Evolutionary conservation across 2,888 invertebrate genomes (phyloP), one percentile per base, ranked within the genome.

Genomic region (Drosophila fungiperda): DNA sequence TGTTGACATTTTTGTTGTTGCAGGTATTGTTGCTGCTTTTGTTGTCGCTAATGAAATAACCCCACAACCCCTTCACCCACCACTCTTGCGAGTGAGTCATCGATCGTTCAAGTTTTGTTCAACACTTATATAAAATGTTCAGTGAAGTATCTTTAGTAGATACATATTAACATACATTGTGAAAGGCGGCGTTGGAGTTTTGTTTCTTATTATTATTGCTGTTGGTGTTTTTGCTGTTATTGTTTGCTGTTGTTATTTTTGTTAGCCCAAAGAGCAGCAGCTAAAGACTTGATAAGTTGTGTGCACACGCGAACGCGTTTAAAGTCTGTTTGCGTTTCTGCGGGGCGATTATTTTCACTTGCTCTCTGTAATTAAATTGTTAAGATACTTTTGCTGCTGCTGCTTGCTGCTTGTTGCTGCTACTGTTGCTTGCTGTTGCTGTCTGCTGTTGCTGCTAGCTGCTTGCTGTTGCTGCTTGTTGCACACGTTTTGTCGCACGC

Each of bases 401-500:
- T 50, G 48, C 23, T 23, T 23, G 65, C 69, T 62, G 82, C 52
- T 73, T n/a, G n/a, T 9, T 40, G 40, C 40, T n/a, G 40, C 15
- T 15, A 40, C 2, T 48, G 45, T 17, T 48, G 65, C 15, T 40
- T 26, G 26, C 23, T 45, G n/a, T 1, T 49, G 8, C 45, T 45
- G 9, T 3, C n/a, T 53, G 35, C 35, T 12, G 12, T 11, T 42
- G 32, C 23, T 15, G 45, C 23, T 5, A 60, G 68, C 66, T 59
- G 68, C 52, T 75, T 48, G 68, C 64, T 63, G 62, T 45, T 52
- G 76, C 64, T 68, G 64, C 68, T 62, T 45, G 83, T 50, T 76
- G 80, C 80, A 61, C 78, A 85, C 85, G 85, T 85, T 85, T 89
- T 85, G 89, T 87, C 85, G 85, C 89, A 85, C 85, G 85, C 89